Evolutionary conservation across 1,140 invertebrate genomes (phyloP).

Genomic region (Physella acuta): DNA sequence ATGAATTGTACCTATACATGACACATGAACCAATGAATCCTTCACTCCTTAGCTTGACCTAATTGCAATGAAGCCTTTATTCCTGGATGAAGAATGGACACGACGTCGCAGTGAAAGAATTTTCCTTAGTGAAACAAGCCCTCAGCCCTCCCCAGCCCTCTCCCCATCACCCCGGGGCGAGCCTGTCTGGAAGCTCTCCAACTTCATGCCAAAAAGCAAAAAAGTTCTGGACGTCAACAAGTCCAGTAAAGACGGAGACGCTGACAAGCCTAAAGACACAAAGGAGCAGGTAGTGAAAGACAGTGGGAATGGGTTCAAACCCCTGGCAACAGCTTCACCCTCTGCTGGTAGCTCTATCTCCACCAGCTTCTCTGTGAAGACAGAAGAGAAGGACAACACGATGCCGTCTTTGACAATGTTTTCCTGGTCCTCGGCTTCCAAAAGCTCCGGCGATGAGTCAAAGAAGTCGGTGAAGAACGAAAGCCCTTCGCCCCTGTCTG

Average conservation of each 20-base stretch:
- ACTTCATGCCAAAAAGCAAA: constrained; percentile 26
- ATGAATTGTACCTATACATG: neutral
- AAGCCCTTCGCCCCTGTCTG: neutral
- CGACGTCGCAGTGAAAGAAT: constrained; percentile 60
- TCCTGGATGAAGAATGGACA: constrained; percentile 57
- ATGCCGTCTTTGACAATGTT: neutral
- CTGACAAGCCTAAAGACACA: neutral
- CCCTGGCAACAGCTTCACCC: neutral
- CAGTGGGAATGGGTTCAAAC: too few species aligned
- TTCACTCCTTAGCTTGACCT: too few species aligned
- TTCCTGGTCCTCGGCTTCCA: neutral
- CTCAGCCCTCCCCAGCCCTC: constrained; percentile 47
- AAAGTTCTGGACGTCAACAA: constrained; percentile 9
- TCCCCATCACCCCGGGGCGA: constrained; percentile 13
- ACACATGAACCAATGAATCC: too few species aligned
- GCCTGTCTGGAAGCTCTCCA: constrained; percentile 20
- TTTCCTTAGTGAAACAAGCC: constrained; percentile 59
- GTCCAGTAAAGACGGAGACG: constrained; percentile 12
- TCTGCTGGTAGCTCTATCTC: neutral
- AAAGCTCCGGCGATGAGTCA: neutral
- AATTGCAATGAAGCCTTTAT: constrained; percentile 42
- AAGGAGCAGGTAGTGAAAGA: neutral
- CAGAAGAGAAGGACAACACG: constrained; percentile 8
- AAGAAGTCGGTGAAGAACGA: too few species aligned
- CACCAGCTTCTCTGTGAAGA: neutral